Evolutionary conservation across 1,140 invertebrate species (phyloP), one percentile per base, ranked within the genome.

Genomic region (Akabosia matsudoensis): DNA sequence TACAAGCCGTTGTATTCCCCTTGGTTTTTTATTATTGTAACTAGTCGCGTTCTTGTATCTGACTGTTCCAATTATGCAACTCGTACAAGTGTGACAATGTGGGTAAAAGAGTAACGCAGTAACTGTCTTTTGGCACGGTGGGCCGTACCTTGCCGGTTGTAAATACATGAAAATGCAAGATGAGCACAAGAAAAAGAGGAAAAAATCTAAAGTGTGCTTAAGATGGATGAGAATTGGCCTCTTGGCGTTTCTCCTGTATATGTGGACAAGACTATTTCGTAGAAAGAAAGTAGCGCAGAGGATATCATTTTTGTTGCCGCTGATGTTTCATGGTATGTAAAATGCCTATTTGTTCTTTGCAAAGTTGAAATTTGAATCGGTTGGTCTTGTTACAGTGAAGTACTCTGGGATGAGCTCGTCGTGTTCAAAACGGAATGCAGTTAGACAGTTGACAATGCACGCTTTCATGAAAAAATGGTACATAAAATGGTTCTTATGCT

Each of bases 21-120:
- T n/a, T n/a, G n/a, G n/a, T n/a, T n/a, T n/a, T n/a, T n/a, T n/a
- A n/a, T n/a, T 10, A 51, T n/a, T 51, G 45, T n/a, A n/a, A n/a
- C n/a, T n/a, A n/a, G n/a, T n/a, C n/a, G n/a, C n/a, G 3, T n/a
- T 31, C 28, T 67, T 30, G 26, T 67, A 13, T 67, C 61, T 31
- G 61, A 67, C 61, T 31, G 61, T 67, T 67, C 61, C 61, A 67
- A 67, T 67, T 67, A 67, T 67, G 61, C 61, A 67, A 67, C 61
- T 67, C 61, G 28, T 67, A 67, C 61, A 67, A 67, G 61, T 67
- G 61, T 30, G 61, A 67, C 61, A 67, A 67, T 67, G 4, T 22
- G 7, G 54, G 31, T 67, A 67, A 67, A 67, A n/a, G 30, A 67
- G 26, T n/a, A 30, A 30, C 7, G 61, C 30, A 28, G 2, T 10